Base-by-base conservation (phyloP, 2,888 invertebrate species). In the Rotaria magnacalcarata region DNA sequence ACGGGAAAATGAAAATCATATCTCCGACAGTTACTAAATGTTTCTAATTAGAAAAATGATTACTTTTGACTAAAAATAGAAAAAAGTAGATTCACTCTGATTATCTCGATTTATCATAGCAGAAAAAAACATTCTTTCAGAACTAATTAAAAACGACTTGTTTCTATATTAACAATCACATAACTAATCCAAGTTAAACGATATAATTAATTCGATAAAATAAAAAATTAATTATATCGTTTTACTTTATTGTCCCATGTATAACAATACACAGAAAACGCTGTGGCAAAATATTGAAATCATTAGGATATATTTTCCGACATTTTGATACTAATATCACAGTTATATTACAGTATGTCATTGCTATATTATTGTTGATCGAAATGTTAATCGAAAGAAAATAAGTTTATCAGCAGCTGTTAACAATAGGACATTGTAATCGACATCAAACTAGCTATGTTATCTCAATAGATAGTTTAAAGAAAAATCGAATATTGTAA, bases 251-350 rank as follows among this genome's bases (percentile, higher is more conserved):
- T 34, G 3, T 34, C 34, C 16, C 19, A 41, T 34, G 14, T 34
- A 67, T 21, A 54, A 21, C 5, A 54, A 54, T 21, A 54, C 2
- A 60, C 27, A 60, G 11, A 60, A 10, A 60, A 11, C 24, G 27
- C n/a, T 60, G 3, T 7, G n/a, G 19, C 27, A 67, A 41, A 67
- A 67, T 67, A 67, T 67, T 67, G 67, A 67, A 67, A 67, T 34
- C 67, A 67, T 67, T 67, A 67, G 11, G 19, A 19, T 16, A 67
- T 67, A 34, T 67, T 34, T 67, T 67, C 19, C 34, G 67, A 67
- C 67, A 67, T 67, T 67, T 67, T 7, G 67, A 27, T 67, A 41
- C 67, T 67, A 67, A 67, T 67, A 60, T 60, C 58, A 60, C 11
- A 19, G n/a, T 1, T 60, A 67, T 34, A 34, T 67, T 34, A 27